phyloP scores from a whole-genome alignment of 2,797 vertebrate genomes.

The Ctenochaetus hawaiiensis region DNA sequence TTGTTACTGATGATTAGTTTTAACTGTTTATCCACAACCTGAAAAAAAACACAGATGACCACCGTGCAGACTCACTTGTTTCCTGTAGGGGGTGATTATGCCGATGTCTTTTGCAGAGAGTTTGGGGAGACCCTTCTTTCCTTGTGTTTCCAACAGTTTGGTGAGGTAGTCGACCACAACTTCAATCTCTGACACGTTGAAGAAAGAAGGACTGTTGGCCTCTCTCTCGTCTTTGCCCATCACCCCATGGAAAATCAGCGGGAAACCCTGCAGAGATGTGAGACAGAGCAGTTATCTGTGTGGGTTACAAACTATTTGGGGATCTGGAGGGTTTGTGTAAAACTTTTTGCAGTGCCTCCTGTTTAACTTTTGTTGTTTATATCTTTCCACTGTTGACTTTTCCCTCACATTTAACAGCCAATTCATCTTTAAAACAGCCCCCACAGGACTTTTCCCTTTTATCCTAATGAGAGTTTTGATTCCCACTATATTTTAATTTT shows the following conservation, averaged over 20 bases:
- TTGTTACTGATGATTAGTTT: not conserved
- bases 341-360: not conserved
- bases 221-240: slow-evolving; percentile 92
- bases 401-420: not conserved
- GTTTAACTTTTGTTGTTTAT: not conserved
- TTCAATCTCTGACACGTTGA: slow-evolving; percentile 91
- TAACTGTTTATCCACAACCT: not conserved
- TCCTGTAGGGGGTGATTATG: slow-evolving; percentile 94
- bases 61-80: slow-evolving; percentile 86
- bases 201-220: slow-evolving; percentile 93
- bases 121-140: slow-evolving; percentile 85
- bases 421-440: not conserved
- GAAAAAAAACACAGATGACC: not conserved
- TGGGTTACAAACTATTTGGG: not conserved
- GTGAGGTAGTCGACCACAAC: slow-evolving; percentile 88
- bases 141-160: slow-evolving; percentile 85
- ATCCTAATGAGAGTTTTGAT: slow-evolving; percentile 6
- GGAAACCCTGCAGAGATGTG: slow-evolving; percentile 87
- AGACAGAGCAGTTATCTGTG: not conserved
- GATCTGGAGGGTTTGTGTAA: not conserved
- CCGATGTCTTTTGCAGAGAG: slow-evolving; percentile 88
- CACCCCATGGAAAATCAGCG: slow-evolving; percentile 94
- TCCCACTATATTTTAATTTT: not conserved
- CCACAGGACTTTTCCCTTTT: not conserved
- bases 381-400: not conserved